Conservation (phyloP, 2,797 vertebrate species). For the Pachyuromys duprasi region DNA sequence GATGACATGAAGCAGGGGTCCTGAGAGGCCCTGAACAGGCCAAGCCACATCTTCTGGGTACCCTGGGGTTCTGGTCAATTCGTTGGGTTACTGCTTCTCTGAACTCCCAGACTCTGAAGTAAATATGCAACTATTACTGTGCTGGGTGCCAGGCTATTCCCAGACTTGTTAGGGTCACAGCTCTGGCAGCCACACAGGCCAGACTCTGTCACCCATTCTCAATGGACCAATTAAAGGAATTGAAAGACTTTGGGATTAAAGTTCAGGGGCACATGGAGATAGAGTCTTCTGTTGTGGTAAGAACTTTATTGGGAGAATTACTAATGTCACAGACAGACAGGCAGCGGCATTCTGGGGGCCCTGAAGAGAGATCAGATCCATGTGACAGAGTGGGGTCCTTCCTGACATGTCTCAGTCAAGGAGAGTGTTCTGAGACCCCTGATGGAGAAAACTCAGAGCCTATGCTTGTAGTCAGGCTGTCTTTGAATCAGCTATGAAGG, state of each 20-base stretch:
- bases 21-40: not conserved
- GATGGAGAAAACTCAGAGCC: not conserved
- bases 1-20: not conserved
- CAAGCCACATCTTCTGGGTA: not conserved
- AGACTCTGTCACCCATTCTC: not conserved
- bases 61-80: not conserved
- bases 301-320: not conserved
- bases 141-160: not conserved
- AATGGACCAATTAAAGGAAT: not conserved
- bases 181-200: not conserved
- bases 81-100: not conserved
- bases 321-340: not conserved
- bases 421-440: not conserved
- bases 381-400: not conserved
- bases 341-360: not conserved
- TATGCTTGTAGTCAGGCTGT: not conserved
- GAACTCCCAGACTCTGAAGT: not conserved
- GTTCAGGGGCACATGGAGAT: not conserved
- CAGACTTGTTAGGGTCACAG: not conserved
- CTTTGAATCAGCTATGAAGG: not conserved
- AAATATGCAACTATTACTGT: conserved; percentile 8
- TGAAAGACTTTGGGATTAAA: not conserved
- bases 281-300: not conserved
- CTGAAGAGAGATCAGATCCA: not conserved
- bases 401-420: not conserved